Evolutionary conservation across 2,797 vertebrate genomes (phyloP), one percentile per base, ranked within the genome.

Genomic region (Leptoclinus maculatus): DNA sequence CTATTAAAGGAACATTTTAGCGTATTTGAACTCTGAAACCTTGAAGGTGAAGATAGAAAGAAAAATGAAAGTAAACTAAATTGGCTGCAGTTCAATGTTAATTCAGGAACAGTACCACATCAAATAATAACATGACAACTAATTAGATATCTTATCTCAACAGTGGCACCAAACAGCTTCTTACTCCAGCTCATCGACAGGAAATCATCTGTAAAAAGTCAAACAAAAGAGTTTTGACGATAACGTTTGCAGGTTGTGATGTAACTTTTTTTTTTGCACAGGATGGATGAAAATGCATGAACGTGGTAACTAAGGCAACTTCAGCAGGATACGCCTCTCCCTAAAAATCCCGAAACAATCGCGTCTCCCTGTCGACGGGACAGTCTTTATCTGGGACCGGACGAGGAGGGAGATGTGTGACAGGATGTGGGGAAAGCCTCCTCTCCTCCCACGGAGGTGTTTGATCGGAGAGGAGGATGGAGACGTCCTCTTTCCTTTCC

Each of bases 251-350:
- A 32, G 4, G 62, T 16, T 75, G 60, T 17, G 68, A 71, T 75
- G 76, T 71, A 9, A 21, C 7, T 5, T 4, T 39, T 39, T 39
- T 39, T 39, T 39, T 39, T 39, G 19, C 7, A 65, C 7, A 65
- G 5, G 38, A 73, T 2, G 34, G 45, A 3, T 9, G 38, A 62
- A 41, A 45, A 82, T 38, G 51, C 36, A 57, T 34, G 47, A 77
- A 27, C 1, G 51, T 64, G 56, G 54, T 68, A 87, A 90, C 87
- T 87, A 90, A 92, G 91, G 91, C 90, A 88, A 88, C 83, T 86
- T 80, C 79, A 83, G 82, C 78, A 68, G 82, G 66, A 74, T 5
- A 13, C 43, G 1, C 23, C 29, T 4, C 59, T 39, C 17, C 45
- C 21, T 63, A 56, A 25, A 64, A 59, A 25, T 21, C 53, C 45